Conservation (phyloP, 2,888 invertebrate genomes). For the Dicyrtoma fusca region DNA sequence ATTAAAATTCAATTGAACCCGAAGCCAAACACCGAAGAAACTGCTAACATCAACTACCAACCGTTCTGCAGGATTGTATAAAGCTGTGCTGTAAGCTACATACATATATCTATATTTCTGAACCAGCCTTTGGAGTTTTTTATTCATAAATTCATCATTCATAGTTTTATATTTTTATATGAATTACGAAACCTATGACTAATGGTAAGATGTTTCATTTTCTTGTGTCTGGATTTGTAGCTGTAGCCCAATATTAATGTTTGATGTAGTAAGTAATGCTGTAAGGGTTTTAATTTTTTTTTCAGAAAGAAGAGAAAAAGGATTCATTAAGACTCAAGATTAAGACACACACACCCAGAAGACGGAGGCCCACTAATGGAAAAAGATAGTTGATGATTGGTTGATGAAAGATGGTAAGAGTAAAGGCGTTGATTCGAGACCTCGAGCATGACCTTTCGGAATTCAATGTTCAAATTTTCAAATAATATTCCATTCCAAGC, state of each 20-base stretch:
- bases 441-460: constrained; percentile 21
- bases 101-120: too few relatives aligned
- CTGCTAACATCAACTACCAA: too few relatives aligned
- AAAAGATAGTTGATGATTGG: constrained; percentile 18
- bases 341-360: too few relatives aligned
- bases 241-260: neutral
- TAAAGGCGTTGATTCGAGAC: constrained; percentile 24
- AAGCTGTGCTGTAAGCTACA: too few relatives aligned
- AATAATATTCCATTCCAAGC: too few relatives aligned
- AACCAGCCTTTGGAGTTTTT: too few relatives aligned
- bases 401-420: constrained; percentile 18
- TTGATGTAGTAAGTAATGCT: neutral
- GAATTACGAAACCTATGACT: too few relatives aligned
- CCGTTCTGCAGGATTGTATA: too few relatives aligned
- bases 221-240: neutral
- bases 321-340: neutral
- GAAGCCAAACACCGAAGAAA: too few relatives aligned
- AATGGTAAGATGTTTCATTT: neutral
- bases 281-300: constrained; percentile 6
- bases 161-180: too few relatives aligned
- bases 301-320: neutral
- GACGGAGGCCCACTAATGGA: constrained; percentile 21
- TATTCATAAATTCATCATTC: too few relatives aligned
- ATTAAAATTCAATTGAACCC: too few relatives aligned
- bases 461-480: neutral